A percentile compares a stretch with the other conserved stretches of the same genome.
Evolutionary conservation across 2,797 vertebrate genomes (phyloP).

Genomic region (Muraenolepis orangiensis): DNA sequence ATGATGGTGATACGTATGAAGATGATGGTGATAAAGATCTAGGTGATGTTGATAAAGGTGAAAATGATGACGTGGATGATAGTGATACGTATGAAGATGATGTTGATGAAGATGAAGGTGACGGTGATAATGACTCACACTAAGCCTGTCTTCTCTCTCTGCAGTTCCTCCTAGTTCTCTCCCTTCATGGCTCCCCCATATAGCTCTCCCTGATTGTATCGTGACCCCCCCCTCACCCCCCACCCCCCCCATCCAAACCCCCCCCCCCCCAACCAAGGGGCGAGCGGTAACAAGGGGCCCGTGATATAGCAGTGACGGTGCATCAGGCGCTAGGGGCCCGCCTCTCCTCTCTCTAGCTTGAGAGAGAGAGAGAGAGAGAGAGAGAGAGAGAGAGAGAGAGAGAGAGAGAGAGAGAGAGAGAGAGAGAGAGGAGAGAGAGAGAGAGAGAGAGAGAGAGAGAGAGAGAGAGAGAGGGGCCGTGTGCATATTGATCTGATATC

Average conservation of each 20-base stretch:
- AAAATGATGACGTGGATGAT: no score
- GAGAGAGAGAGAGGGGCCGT: constrained; percentile 29
- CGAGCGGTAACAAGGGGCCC: not conserved
- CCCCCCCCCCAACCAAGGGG: no score
- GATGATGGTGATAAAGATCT: no score
- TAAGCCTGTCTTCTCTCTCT: not conserved
- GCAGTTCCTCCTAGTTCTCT: not conserved
- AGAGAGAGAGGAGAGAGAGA: no score
- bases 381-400: not conserved
- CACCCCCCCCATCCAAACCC: not conserved
- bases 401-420: no score
- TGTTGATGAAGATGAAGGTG: no score
- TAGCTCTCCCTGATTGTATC: not conserved
- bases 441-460: no score
- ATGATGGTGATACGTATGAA: no score
- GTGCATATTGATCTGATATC: constrained; percentile 68
- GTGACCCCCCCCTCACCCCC: not conserved
- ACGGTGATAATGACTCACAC: no score
- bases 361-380: not conserved
- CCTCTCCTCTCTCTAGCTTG: not conserved
- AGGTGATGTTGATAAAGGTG: not conserved
- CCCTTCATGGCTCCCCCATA: not conserved
- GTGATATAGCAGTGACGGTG: not conserved
- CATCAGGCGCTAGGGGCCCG: not conserved
- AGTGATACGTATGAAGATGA: no score